Evolutionary conservation across 2,888 invertebrate species (phyloP), one percentile per base, ranked within the genome.

Genomic region (Tuta absoluta): DNA sequence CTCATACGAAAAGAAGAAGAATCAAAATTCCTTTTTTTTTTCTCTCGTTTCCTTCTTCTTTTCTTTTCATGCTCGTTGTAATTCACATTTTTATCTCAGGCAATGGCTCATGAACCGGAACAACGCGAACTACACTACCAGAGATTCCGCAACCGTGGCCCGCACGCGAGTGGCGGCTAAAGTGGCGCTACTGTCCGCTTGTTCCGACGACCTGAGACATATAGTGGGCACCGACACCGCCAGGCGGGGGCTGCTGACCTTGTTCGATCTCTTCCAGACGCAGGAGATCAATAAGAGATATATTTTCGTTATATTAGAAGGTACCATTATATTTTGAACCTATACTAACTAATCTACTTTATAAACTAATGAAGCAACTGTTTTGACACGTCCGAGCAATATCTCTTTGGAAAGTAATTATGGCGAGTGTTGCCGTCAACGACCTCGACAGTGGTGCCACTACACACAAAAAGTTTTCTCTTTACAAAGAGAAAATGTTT

Each of bases 171-270:
- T 98, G 0, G 95, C 96, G 11, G 97, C 98, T 58, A 97, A 97
- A 89, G 94, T 96, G 1, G 96, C 97, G 45, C 92, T 98, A 71
- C 87, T 98, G 11, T 95, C 97, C 0, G 95, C 95, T 72, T 92
- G 97, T 59, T 96, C 88, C 94, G 98, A 98, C 87, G 98, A 98
- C 83, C 87, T 98, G 66, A 95, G 96, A 73, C 96, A 96, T 78
- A 95, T 98, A 72, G 95, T 98, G 65, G 98, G 98, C 0, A 95
- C 95, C 53, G 97, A 98, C 78, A 96, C 97, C 1, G 96, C 96
- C 2, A 93, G 96, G 23, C 93, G 95, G 72, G 98, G 98, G 4
- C 91, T 97, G 14, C 89, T 96, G 63, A 94, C 95, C 14, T 95
- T 98, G 28, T 98, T 98, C 82, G 96, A 97, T 77, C 93, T 98